phyloP scores from a whole-genome alignment of 2,888 invertebrate genomes.

The Eulithis prunata region DNA sequence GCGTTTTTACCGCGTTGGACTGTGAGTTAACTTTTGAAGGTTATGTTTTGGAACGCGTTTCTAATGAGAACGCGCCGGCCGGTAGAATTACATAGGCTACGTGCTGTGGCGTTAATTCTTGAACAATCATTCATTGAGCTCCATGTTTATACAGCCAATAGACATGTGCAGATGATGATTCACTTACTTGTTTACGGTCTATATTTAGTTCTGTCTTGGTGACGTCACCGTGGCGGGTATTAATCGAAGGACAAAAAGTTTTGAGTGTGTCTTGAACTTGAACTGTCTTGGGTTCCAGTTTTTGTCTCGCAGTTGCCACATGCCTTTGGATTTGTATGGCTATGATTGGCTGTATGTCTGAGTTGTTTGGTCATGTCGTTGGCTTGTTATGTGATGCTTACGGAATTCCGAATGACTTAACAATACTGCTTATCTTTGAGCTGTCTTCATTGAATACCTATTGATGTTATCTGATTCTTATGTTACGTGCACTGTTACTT shows the following conservation, averaged over 20 bases:
- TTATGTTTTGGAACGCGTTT: constrained; percentile 64
- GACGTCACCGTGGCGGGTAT: constrained; percentile 64
- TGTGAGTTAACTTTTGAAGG: constrained; percentile 72
- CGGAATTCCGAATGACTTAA: constrained; percentile 24
- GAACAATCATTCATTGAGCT: constrained; percentile 36
- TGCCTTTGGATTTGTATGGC: constrained; percentile 2
- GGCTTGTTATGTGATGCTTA: constrained; percentile 18
- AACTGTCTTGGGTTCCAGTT: constrained; percentile 22
- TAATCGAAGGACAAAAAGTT: constrained; percentile 58
- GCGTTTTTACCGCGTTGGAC: constrained; percentile 72
- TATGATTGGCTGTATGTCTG: neutral
- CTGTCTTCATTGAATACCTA: constrained; percentile 4
- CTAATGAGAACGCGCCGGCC: constrained; percentile 18
- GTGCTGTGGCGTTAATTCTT: constrained; percentile 18
- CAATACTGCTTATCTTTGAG: constrained; percentile 15
- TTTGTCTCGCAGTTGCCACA: neutral
- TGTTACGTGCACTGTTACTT: neutral
- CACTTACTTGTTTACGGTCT: constrained; percentile 70
- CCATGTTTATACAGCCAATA: constrained; percentile 56
- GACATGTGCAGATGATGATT: constrained; percentile 67
- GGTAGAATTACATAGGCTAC: constrained; percentile 12
- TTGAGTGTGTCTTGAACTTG: constrained; percentile 45
- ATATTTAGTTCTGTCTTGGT: constrained; percentile 70
- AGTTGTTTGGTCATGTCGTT: constrained; percentile 8
- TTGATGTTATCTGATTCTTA: constrained; percentile 10